phyloP scores from a whole-genome alignment of 2,888 invertebrate species.

The Cabera pusaria region DNA sequence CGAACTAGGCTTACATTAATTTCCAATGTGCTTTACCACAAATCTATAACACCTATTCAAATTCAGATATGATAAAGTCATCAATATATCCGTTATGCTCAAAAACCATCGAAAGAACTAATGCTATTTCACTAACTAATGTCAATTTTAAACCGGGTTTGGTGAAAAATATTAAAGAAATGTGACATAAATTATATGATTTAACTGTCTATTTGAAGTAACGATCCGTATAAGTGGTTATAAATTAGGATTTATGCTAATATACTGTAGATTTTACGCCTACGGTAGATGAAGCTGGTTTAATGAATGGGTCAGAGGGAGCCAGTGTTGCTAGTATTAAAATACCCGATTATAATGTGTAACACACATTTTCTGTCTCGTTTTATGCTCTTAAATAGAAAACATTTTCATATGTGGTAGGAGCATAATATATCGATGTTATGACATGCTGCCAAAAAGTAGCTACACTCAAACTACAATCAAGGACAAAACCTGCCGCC shows the following conservation, averaged over 20 bases:
- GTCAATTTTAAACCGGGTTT: slow-evolving; percentile 31
- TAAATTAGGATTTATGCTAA: slow-evolving; percentile 68
- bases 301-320: slow-evolving; percentile 32
- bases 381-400: too few species aligned
- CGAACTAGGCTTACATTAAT: too few species aligned
- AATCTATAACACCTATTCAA: slow-evolving; percentile 23
- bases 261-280: slow-evolving; percentile 55
- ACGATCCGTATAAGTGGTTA: slow-evolving; percentile 55
- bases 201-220: slow-evolving; percentile 54
- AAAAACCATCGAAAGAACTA: slow-evolving; percentile 24
- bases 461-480: too few species aligned
- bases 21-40: slow-evolving; percentile 25
- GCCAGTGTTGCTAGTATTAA: slow-evolving; percentile 27
- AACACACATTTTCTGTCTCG: too few species aligned
- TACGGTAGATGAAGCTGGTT: slow-evolving; percentile 41
- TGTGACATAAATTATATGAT: slow-evolving; percentile 42
- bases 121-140: slow-evolving; percentile 28
- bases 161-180: slow-evolving; percentile 33
- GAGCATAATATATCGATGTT: too few species aligned
- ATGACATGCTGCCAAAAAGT: too few species aligned
- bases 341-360: not conserved
- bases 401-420: too few species aligned
- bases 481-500: too few species aligned
- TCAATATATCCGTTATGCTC: slow-evolving; percentile 27
- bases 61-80: slow-evolving; percentile 28